Conservation (phyloP, 2,888 invertebrate species). For the Macropis europaea region DNA sequence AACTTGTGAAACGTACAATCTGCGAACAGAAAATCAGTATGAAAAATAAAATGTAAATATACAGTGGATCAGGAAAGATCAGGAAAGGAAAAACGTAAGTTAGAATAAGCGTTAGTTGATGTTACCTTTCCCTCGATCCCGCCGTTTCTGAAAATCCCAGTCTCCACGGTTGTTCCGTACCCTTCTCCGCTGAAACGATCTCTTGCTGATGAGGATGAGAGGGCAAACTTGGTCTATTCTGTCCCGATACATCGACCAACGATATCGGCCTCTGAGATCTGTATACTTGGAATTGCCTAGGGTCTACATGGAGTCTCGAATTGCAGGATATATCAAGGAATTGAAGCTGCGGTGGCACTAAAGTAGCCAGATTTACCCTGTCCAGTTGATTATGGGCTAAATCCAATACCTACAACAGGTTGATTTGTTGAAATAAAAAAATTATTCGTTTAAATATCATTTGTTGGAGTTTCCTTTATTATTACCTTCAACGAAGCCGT, state of each 20-base stretch:
- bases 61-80: neutral
- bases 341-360: constrained; percentile 91
- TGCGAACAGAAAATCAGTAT: constrained; percentile 44
- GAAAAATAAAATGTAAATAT: neutral
- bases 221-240: constrained; percentile 86
- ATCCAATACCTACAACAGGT: constrained; percentile 83
- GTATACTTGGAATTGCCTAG: constrained; percentile 89
- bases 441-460: too few species aligned
- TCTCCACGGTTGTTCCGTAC: constrained; percentile 86
- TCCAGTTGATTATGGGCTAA: constrained; percentile 93
- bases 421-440: neutral
- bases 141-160: constrained; percentile 93
- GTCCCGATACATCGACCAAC: constrained; percentile 91
- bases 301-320: constrained; percentile 90
- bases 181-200: constrained; percentile 80
- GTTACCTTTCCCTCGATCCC: constrained; percentile 84
- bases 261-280: constrained; percentile 90
- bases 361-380: constrained; percentile 87
- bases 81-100: neutral
- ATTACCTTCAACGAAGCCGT: constrained; percentile 85
- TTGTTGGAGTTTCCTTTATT: neutral
- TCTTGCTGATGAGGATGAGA: constrained; percentile 79
- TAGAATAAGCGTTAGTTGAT: neutral
- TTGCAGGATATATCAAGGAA: constrained; percentile 93
- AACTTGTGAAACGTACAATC: constrained; percentile 89